Conservation (phyloP, 2,797 vertebrate species). For the Intellagama lesueurii region DNA sequence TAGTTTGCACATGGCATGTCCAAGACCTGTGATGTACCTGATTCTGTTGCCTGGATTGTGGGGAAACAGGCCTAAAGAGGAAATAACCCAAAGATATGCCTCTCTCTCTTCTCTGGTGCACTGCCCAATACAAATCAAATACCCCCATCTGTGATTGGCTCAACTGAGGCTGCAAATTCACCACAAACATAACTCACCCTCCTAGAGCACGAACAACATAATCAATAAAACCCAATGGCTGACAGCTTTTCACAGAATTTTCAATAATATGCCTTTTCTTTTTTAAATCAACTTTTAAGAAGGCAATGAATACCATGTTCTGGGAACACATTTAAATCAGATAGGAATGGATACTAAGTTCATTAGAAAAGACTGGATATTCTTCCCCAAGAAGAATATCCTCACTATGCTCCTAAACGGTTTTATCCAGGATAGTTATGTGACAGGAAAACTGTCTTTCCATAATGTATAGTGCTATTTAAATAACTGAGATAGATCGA, state of each 20-base stretch:
- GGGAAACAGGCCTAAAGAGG: no score
- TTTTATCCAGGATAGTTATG: neutral
- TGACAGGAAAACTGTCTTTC: neutral
- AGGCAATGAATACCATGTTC: neutral
- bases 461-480: neutral
- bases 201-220: neutral
- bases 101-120: neutral
- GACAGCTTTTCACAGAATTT: neutral
- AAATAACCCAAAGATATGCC: neutral
- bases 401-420: neutral
- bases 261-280: neutral
- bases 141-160: neutral
- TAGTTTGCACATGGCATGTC: neutral
- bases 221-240: neutral
- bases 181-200: neutral
- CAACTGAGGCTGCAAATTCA: neutral
- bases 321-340: neutral
- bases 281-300: neutral
- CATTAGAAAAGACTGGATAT: neutral
- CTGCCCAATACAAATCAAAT: neutral
- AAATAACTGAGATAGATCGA: neutral
- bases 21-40: neutral
- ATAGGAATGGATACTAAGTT: no score
- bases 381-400: neutral
- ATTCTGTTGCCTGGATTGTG: no score